Conservation (phyloP, 1,140 invertebrate species). For the Drosophila elegans region DNA sequence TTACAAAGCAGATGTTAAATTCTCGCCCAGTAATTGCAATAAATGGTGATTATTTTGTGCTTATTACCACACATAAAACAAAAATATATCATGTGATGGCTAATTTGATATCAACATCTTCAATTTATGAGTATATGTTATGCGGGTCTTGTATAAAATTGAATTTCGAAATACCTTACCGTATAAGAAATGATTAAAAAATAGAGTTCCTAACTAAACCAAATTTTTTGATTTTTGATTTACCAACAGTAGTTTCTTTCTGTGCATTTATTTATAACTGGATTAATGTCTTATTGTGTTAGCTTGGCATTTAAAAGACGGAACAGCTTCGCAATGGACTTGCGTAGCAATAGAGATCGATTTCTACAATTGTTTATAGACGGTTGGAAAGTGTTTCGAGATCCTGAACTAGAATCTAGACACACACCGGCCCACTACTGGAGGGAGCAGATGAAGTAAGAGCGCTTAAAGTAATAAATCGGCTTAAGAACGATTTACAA, state of each 20-base stretch:
- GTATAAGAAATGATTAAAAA: no score
- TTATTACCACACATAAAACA: not conserved
- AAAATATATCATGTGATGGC: not conserved
- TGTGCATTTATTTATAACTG: not conserved
- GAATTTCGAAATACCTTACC: no score
- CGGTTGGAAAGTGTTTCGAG: not conserved
- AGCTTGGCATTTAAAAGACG: not conserved
- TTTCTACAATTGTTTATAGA: not conserved
- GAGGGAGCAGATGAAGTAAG: slow-evolving; percentile 9
- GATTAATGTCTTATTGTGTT: no score
- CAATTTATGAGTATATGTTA: no score
- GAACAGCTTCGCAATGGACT: not conserved
- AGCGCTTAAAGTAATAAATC: no score
- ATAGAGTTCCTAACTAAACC: no score
- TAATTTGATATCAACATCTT: no score
- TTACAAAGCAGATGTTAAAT: slow-evolving; percentile 11
- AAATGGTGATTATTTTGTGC: not conserved
- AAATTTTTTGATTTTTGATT: no score
- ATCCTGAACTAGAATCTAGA: not conserved
- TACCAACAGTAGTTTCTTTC: not conserved
- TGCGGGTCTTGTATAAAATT: no score
- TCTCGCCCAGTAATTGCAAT: slow-evolving; percentile 18
- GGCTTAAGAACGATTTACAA: no score
- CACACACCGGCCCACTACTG: not conserved
- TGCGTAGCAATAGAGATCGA: not conserved